Evolutionary conservation across 1,140 invertebrate species (phyloP), one percentile per base, ranked within the genome.

Genomic region (Lineus longissimus): DNA sequence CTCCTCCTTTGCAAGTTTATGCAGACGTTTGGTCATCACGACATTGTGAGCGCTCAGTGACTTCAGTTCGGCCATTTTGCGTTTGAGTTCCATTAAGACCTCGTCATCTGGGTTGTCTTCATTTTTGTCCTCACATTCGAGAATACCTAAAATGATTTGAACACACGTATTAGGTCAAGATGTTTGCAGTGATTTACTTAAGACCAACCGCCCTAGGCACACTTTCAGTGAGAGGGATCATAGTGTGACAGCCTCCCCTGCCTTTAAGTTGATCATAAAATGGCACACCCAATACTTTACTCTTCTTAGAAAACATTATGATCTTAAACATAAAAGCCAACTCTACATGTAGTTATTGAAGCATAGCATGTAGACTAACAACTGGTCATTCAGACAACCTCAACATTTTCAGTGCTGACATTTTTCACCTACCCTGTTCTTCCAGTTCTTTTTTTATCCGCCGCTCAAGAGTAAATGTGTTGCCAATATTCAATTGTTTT

Each of bases 401-500:
- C n/a, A n/a, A n/a, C n/a, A n/a, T n/a, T n/a, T n/a, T n/a, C n/a
- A n/a, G n/a, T n/a, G n/a, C n/a, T n/a, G n/a, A n/a, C n/a, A n/a
- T n/a, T n/a, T 23, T 43, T n/a, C 22, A 29, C 47, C 13, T 88
- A 61, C 93, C 93, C 81, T 92, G 91, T 64, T 94, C 91, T 59
- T 95, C 88, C 0, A 96, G 81, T 75, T 95, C 93, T 70, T 90
- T 90, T 66, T 90, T 87, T 56, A 97, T 86, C 66, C 91, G 86
- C 77, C 91, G 87, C 74, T 97, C 94, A 41, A 87, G 68, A 22
- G 79, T 76, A 33, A 73, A 73, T 6, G 82, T 76, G 58, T 83
- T 82, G 6, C 75, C 75, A 51, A 83, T 76, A 65, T 81, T 82
- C 19, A 81, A 69, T 62, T 81, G 78, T 62, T 80, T 80, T 56